Conservation (phyloP, 1,140 invertebrate species). For the Coenobita brevimanus region DNA sequence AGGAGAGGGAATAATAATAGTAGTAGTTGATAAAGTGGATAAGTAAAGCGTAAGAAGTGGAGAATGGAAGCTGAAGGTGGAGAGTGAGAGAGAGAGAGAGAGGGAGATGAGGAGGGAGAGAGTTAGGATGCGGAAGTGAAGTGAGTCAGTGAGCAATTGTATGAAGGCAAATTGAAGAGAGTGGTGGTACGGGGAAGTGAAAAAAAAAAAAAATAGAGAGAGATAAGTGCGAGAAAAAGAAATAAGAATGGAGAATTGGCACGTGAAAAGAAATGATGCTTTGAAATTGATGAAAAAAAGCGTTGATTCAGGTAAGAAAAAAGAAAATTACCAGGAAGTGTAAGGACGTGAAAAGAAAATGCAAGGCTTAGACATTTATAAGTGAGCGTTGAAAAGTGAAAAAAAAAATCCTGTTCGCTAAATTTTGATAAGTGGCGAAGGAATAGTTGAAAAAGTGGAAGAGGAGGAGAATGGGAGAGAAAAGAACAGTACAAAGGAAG, state of each 20-base stretch:
- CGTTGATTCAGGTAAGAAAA: not conserved
- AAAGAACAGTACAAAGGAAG: no score
- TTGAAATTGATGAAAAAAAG: not conserved
- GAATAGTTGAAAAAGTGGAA: no score
- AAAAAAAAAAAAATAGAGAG: no score
- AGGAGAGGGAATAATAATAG: not conserved
- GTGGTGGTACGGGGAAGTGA: not conserved
- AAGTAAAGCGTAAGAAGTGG: not conserved
- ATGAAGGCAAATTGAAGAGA: not conserved
- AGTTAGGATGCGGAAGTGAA: not conserved
- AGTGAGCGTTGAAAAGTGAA: no score
- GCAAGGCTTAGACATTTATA: no score
- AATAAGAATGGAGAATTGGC: no score
- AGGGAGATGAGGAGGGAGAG: not conserved
- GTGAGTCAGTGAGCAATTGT: not conserved
- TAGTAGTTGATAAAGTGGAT: not conserved
- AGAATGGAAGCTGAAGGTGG: no score
- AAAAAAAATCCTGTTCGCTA: no score
- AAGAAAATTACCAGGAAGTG: not conserved
- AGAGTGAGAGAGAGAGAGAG: not conserved
- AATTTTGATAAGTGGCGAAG: no score
- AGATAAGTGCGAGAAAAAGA: no score
- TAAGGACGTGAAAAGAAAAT: not conserved
- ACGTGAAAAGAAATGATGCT: no score
- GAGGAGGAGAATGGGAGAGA: no score